Evolutionary conservation across 2,113 vertebrate genomes (phyloP), one percentile per base, ranked within the genome.

Genomic region (Tragelaphus buxtoni): DNA sequence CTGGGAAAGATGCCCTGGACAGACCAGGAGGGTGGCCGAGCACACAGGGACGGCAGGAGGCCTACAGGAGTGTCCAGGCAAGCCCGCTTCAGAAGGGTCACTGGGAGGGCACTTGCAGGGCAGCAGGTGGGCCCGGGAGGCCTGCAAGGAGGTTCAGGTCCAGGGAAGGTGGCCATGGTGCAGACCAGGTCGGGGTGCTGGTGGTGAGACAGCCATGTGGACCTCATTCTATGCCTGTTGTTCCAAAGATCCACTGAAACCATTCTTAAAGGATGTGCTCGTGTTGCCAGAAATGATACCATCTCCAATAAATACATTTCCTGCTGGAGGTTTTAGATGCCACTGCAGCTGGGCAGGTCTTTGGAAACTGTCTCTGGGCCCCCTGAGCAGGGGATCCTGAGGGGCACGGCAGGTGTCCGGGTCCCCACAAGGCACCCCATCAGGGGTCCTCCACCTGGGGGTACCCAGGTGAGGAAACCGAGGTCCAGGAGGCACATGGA

Each of bases 201-300:
- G 9, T 3, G 28, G 47, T 10, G 9, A 32, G 30, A 2, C 30
- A 18, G 76, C 17, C 16, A 4, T 3, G 0, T 4, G 0, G 47
- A 1, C 28, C 47, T 20, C 76, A 20, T 12, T 11, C 69, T 5
- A 28, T 45, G 14, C 18, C 17, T 53, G 18, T 18, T 9, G 30
- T 58, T 35, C 39, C 80, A 30, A 72, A 84, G 51, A 0, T 47
- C n/a, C 47, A 9, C 30, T 58, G 63, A 49, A 35, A 58, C 24
- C 2, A 1, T 4, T 53, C 39, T 53, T 45, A 3, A 16, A 30
- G 20, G 11, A 17, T 26, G 45, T 51, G 9, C 58, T 20, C 1
- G 2, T 24, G 32, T 49, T 22, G 5, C 45, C 55, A 77, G 55
- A 51, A 77, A 26, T 61, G 55, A 22, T 24, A 9, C 35, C 18